These are phyloP conservation scores for Cyphomyrus plagiostoma DNA, from an alignment of 2,113 vertebrate genomes.

Conservation along the genomic window DNA sequence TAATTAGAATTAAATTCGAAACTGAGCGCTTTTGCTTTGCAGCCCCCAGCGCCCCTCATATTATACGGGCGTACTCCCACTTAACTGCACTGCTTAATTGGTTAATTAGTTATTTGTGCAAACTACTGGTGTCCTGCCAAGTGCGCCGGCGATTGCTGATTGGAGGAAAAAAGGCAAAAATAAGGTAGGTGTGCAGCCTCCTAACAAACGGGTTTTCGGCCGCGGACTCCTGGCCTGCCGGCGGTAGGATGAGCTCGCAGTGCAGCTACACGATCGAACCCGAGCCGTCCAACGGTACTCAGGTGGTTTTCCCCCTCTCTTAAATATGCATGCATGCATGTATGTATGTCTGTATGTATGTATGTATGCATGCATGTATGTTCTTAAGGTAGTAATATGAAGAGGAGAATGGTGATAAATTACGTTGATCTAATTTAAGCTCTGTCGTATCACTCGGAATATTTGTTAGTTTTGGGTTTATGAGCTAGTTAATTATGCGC, in stretches of 20 bases:
- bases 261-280: conserved; percentile 21
- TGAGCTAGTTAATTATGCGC: not conserved
- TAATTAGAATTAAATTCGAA: not conserved
- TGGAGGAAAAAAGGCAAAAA: conserved; percentile 15
- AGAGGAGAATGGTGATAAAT: not conserved
- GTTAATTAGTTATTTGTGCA: conserved; percentile 40
- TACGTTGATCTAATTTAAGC: not conserved
- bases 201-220: no score
- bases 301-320: conserved; percentile 10
- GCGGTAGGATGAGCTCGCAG: conserved; percentile 42
- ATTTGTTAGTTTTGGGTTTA: not conserved
- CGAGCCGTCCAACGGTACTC: conserved; percentile 12
- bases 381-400: not conserved
- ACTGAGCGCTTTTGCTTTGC: not conserved
- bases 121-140: conserved; percentile 30
- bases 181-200: conserved; percentile 34
- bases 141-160: conserved; percentile 34
- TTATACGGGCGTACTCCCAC: not conserved
- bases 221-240: not conserved
- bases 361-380: no score
- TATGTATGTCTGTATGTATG: no score
- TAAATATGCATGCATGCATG: not conserved
- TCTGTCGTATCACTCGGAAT: not conserved
- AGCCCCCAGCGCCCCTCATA: not conserved
- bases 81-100: not conserved